Evolutionary conservation across 2,888 invertebrate species (phyloP), one percentile per base, ranked within the genome.

Genomic region (Trichopria drosophilae): DNA sequence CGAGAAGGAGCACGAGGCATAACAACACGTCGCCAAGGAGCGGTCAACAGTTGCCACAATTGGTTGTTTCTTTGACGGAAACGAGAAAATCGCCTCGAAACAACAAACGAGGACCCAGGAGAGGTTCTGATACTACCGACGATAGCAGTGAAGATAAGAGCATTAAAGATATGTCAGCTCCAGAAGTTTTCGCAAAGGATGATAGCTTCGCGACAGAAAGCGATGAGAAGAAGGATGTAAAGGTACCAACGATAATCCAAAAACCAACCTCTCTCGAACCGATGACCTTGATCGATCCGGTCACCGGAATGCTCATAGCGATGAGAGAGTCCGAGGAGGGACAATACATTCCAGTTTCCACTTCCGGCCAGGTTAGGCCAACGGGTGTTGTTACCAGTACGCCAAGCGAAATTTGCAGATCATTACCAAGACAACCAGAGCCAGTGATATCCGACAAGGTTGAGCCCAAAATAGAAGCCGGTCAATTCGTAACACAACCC

Each of bases 271-370:
- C 67, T 3, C 65, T 78, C 7, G 85, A 86, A 63, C 84, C 86
- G 1, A 81, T 82, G 64, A 83, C 83, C 3, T 69, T 87, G 13
- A 86, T 88, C 32, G 88, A 88, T 74, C 87, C 88, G 1, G 86
- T 87, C 1, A 88, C 87, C 1, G 88, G 88, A 2, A 77, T 86
- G 60, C 75, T 88, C 23, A 85, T 83, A 48, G 84, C 85, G 0
- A 83, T 85, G 81, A 78, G 83, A 63, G 85, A 86, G 61, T 84
- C 83, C 37, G 87, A 86, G 65, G 87, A 87, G 66, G 84, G 84
- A 9, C 81, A 82, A 60, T 84, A 84, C 67, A 81, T 84, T 49
- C 84, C 85, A 2, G 78, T 84, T 18, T 77, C 79, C 1, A 66
- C 67, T 3, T 53, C 68, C 2, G 72, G 66, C 9, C 62, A 64